phyloP scores from a whole-genome alignment of 2,113 vertebrate genomes.

The Laticauda colubrina region DNA sequence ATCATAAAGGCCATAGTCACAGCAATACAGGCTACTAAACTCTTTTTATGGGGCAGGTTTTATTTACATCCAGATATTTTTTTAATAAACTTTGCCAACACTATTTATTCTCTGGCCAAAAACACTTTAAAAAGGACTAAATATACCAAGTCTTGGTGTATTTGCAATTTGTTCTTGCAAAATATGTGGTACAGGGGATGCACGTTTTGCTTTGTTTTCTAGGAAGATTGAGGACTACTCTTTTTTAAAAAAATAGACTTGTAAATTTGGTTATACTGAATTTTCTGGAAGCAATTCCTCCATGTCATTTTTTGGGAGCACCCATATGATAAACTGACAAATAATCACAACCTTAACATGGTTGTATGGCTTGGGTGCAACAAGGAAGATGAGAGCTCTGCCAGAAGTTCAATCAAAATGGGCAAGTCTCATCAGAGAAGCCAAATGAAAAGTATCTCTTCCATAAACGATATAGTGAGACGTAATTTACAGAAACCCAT shows the following conservation, averaged over 20 bases:
- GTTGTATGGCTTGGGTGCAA: background rate
- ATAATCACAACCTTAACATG: background rate
- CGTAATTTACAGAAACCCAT: background rate
- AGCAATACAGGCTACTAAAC: background rate
- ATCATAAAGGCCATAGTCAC: background rate
- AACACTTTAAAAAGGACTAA: background rate
- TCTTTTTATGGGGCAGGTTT: background rate
- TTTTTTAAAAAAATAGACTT: background rate
- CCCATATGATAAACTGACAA: background rate
- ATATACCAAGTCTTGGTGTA: no score
- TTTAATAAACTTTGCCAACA: background rate
- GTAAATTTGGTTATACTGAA: background rate
- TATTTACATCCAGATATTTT: background rate
- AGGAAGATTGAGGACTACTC: background rate
- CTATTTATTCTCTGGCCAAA: background rate
- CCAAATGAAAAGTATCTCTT: background rate
- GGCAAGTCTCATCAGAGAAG: background rate
- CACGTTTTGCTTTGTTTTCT: background rate
- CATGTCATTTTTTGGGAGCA: background rate
- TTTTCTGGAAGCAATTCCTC: background rate
- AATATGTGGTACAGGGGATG: background rate
- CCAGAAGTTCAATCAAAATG: background rate
- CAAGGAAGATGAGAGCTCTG: background rate
- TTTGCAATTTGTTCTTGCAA: background rate
- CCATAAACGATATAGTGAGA: background rate